Percentiles rank a stretch among this genome's conserved stretches.
Conservation (phyloP, 2,797 vertebrate species). For the Sylvia borin region DNA sequence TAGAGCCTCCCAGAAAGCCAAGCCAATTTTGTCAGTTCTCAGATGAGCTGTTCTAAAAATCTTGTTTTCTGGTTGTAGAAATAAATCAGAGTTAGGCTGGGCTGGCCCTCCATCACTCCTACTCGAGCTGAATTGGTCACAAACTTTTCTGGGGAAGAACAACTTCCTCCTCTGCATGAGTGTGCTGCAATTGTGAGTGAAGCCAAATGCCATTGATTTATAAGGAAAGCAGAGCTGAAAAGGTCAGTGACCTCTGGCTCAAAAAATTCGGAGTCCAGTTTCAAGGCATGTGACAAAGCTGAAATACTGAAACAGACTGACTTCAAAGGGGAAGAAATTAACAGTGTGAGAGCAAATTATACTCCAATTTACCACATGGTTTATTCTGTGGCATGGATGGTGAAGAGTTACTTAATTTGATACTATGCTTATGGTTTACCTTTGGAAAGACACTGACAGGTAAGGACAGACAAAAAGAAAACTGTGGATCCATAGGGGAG, state of each 20-base stretch:
- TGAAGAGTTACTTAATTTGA: background rate
- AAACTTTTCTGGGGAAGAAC: background rate
- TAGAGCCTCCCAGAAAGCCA: conserved; percentile 9
- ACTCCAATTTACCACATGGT: background rate
- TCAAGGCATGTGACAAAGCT: background rate
- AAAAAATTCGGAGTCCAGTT: background rate
- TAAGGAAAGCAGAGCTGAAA: conserved; percentile 27
- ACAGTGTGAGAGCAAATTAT: background rate
- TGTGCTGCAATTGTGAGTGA: background rate
- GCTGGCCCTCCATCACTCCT: background rate
- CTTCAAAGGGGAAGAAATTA: background rate
- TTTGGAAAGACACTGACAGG: background rate
- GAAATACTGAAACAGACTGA: conserved; percentile 1
- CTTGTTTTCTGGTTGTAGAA: background rate
- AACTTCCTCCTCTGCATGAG: background rate
- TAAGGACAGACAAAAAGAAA: background rate
- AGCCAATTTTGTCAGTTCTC: conserved; percentile 18
- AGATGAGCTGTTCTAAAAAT: conserved; percentile 12
- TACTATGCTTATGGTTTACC: background rate
- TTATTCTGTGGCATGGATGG: background rate
- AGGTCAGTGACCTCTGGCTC: background rate
- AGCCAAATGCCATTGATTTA: background rate
- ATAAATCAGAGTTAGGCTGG: background rate
- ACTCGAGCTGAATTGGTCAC: background rate
- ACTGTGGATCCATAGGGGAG: background rate